phyloP scores from a whole-genome alignment of 2,888 invertebrate genomes.

The Cosmopolites sordidus region DNA sequence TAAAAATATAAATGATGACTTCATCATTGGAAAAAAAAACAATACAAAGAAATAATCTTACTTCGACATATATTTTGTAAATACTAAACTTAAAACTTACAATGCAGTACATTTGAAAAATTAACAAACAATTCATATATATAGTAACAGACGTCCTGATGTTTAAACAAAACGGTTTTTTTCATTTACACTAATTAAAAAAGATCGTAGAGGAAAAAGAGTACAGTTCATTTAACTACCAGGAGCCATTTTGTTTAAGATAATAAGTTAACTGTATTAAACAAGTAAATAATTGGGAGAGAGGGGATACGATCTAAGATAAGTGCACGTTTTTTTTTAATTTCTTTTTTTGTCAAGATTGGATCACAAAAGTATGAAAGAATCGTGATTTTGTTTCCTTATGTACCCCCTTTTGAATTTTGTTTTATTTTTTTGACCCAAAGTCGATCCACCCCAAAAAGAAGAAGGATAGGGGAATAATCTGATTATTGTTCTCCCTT shows the following conservation, averaged over 20 bases:
- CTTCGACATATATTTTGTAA: slow-evolving; percentile 30
- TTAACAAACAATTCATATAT: slow-evolving; percentile 8
- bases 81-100: slow-evolving; percentile 40
- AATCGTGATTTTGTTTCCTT: slow-evolving; percentile 30
- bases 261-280: neutral
- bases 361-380: slow-evolving; percentile 48
- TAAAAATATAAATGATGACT: slow-evolving; percentile 33
- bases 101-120: slow-evolving; percentile 33
- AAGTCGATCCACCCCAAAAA: too few relatives aligned
- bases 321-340: slow-evolving; percentile 21
- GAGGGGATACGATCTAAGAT: slow-evolving; percentile 32
- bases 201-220: slow-evolving; percentile 14
- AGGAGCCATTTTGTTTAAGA: slow-evolving; percentile 16
- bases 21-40: slow-evolving; percentile 26
- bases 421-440: too few relatives aligned
- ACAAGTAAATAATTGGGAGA: neutral
- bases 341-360: slow-evolving; percentile 26
- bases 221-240: slow-evolving; percentile 27
- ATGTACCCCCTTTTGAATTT: slow-evolving; percentile 37
- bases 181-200: neutral
- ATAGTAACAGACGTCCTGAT: slow-evolving; percentile 23
- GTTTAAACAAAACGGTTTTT: slow-evolving; percentile 21
- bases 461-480: too few relatives aligned
- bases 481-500: too few relatives aligned
- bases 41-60: slow-evolving; percentile 22